Conservation (phyloP, 2,888 invertebrate species). For the Saturnia pavonia region DNA sequence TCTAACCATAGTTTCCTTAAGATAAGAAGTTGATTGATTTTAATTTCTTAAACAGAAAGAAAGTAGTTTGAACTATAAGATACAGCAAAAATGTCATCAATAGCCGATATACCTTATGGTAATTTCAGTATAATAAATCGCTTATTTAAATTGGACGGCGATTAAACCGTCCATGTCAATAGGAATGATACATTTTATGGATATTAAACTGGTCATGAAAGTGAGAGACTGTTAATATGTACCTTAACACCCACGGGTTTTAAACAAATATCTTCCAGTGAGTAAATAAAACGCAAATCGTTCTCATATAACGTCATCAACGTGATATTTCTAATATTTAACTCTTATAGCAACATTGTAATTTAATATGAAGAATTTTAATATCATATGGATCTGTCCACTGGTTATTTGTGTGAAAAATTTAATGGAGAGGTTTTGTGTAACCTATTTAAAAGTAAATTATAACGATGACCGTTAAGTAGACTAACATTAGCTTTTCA, state of each 20-base stretch:
- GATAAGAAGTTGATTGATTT: background rate
- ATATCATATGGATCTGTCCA: background rate
- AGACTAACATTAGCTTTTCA: background rate
- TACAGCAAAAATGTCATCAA: slow-evolving; percentile 6
- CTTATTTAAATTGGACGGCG: slow-evolving; percentile 12
- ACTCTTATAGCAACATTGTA: background rate
- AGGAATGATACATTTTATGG: slow-evolving; percentile 15
- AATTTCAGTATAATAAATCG: slow-evolving; percentile 11
- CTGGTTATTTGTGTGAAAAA: background rate
- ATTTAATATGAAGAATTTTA: background rate
- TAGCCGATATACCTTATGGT: background rate
- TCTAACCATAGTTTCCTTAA: background rate
- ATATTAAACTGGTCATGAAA: background rate
- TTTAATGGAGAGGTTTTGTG: background rate
- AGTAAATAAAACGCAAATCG: background rate
- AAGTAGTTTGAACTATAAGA: background rate
- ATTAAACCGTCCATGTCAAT: slow-evolving; percentile 15
- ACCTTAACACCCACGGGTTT: background rate
- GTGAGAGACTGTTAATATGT: background rate
- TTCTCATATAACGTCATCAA: background rate
- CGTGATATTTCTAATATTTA: background rate
- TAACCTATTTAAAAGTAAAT: background rate
- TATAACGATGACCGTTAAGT: background rate
- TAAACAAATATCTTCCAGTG: background rate
- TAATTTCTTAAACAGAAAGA: slow-evolving; percentile 1